A percentile compares a stretch with the other conserved stretches of the same genome.
These are phyloP conservation scores for Etia nguti DNA, from an alignment of 2,113 vertebrate species.

Conservation along the genomic window DNA sequence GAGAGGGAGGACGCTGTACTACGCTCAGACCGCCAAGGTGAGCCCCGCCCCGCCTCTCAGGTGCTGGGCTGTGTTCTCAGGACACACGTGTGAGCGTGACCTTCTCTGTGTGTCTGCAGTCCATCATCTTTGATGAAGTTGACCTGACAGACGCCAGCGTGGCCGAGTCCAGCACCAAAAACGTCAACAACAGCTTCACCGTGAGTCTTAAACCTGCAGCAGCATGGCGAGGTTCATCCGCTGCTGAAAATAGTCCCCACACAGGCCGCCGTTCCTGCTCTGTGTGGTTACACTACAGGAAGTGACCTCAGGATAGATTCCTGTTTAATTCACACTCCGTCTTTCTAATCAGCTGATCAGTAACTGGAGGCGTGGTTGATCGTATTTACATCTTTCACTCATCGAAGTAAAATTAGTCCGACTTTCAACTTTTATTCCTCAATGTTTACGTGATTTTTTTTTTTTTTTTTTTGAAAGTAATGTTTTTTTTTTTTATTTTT, in stretches of 20 bases:
- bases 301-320: background rate
- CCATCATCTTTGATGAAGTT: slow-evolving; percentile 97
- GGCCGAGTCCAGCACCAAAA: slow-evolving; percentile 97
- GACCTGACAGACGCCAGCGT: slow-evolving; percentile 96
- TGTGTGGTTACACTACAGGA: background rate
- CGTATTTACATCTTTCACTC: background rate
- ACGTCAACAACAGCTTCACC: slow-evolving; percentile 98
- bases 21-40: slow-evolving; percentile 92
- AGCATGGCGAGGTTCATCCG: background rate
- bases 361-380: background rate
- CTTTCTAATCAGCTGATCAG: background rate
- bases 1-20: slow-evolving; percentile 91
- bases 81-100: background rate
- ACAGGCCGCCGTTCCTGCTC: background rate
- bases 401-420: too few relatives aligned
- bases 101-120: slow-evolving; percentile 68
- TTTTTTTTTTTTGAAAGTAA: too few relatives aligned
- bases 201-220: slow-evolving; percentile 67
- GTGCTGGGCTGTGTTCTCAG: background rate
- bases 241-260: background rate
- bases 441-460: too few relatives aligned
- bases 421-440: too few relatives aligned
- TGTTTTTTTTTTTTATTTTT: too few relatives aligned
- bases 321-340: background rate
- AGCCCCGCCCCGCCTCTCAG: background rate